Evolutionary conservation across 1,140 invertebrate genomes (phyloP), one percentile per base, ranked within the genome.

Genomic region (Scaptodrosophila lebanonensis): DNA sequence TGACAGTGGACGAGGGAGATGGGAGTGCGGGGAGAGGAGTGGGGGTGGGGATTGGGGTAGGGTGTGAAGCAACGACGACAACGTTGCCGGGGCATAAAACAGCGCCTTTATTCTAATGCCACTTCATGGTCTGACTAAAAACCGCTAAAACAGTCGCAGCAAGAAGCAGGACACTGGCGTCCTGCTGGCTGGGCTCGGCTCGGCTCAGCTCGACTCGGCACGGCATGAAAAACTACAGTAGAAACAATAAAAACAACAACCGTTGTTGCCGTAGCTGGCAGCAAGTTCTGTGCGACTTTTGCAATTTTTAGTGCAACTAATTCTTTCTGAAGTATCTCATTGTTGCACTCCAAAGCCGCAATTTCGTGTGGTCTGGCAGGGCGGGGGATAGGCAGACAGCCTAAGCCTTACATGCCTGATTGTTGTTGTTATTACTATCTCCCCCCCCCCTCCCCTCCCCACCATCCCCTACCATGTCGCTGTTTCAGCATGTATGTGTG

Each of bases 261-360:
- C 60, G 47, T 16, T 27, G 44, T 25, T 25, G 48, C 40, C 11
- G 9, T 52, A 29, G 49, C 16, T 30, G 11, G 25, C 29, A 12
- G 20, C 52, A 11, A 36, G 52, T 75, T 50, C 66, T 53, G 53
- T 59, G 61, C 43, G 69, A 79, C 75, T 79, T 82, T 66, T 53
- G 75, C 69, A 66, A 82, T 83, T 82, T 82, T 82, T 82, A 82
- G 75, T 82, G 75, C 75, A 83, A 82, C 75, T 82, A 82, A 82
- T 82, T 82, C 75, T 75, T 83, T 75, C 76, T 70, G 75, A 82
- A 82, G 75, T 83, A 82, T 83, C 75, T 82, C 70, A 82, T 82
- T 82, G 75, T 82, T 70, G 75, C 76, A 63, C 70, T 60, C 62
- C 64, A 82, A 82, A 83, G 69, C 75, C 75, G 75, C 76, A 82